Base-by-base conservation (phyloP, 92 coral and sea anemone species). In the Zoanthus gigantus region DNA sequence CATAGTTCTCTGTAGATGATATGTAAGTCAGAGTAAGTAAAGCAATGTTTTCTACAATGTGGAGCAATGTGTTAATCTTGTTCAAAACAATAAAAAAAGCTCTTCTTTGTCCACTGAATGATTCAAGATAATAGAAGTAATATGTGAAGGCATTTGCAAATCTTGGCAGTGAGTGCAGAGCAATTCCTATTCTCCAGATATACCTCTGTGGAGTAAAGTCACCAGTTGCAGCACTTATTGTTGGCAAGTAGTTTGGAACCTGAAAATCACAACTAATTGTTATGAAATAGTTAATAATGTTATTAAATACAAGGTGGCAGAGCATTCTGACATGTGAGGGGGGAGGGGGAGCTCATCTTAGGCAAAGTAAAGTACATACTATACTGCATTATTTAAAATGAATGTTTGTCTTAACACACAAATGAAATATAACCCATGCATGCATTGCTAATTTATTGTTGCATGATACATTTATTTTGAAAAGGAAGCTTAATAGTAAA, bases 1-100 rank as follows among this genome's bases (percentile, higher is more conserved):
- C 94, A 94, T 87, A 94, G 73, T 97, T 97, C 30, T 97, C 99
- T 71, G 90, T 72, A 44, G 98, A 95, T 13, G 99, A 95, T 17
- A 97, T 89, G 77, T 93, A 97, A 30, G 97, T 97, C 3, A 97
- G 77, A 0, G 89, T 73, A 45, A 97, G 83, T 65, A 97, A 93
- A 23, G 97, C 97, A 65, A 93, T 83, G 90, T 93, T 95, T 74
- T 97, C 99, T 46, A 91, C 86, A 23, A 87, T 83, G 83, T 92
- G 91, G 16, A 89, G 80, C 56, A 73, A 61, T 47, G 95, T 60
- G 71, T 90, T 87, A 29, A 92, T 71, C 76, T 82, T 81, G 79
- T 93, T 95, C 45, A 95, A 71, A 85, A 91, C 72, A 74, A 42
- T 56, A 87, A 93, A 95, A 78, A 90, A 77, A 72, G 83, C 72